Evolutionary conservation across 2,888 invertebrate genomes (phyloP).

Genomic region (Kryphioiulus occultus): DNA sequence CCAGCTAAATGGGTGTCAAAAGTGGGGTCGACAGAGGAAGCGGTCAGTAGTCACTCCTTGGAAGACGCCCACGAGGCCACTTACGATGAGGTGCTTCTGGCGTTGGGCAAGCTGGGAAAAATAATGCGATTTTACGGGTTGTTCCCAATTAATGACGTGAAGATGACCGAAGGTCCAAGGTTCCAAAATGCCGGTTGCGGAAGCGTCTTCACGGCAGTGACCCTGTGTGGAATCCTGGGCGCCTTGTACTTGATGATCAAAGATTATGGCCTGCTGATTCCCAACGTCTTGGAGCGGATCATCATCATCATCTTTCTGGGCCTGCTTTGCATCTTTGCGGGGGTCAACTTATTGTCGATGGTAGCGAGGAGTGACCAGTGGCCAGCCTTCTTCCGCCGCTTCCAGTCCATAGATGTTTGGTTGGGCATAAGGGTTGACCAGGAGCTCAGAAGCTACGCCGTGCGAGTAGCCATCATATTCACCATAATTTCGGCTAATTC

Average conservation of each 20-base stretch:
- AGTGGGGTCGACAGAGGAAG: neutral
- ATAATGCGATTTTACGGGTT: neutral
- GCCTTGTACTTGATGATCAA: neutral
- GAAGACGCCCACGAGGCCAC: neutral
- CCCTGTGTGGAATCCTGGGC: neutral
- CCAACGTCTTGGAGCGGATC: neutral
- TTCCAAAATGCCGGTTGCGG: neutral
- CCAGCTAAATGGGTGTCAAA: neutral
- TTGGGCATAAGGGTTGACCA: neutral
- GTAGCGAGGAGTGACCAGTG: neutral
- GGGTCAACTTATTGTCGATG: neutral
- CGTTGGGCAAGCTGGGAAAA: neutral
- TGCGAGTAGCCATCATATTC: neutral
- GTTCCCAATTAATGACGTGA: neutral
- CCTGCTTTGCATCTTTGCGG: neutral
- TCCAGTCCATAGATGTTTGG: neutral
- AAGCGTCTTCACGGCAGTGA: neutral
- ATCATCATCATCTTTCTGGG: neutral
- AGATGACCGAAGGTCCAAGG: neutral
- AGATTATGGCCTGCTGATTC: neutral
- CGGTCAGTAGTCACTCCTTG: no score
- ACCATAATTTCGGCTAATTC: neutral
- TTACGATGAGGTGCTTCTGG: neutral
- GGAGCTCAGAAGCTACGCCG: neutral
- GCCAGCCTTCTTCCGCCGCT: conserved; percentile 4